A percentile compares a stretch with the other conserved stretches of the same genome.
Conservation (phyloP, 2,888 invertebrate species). For the Eristalis tenax region DNA sequence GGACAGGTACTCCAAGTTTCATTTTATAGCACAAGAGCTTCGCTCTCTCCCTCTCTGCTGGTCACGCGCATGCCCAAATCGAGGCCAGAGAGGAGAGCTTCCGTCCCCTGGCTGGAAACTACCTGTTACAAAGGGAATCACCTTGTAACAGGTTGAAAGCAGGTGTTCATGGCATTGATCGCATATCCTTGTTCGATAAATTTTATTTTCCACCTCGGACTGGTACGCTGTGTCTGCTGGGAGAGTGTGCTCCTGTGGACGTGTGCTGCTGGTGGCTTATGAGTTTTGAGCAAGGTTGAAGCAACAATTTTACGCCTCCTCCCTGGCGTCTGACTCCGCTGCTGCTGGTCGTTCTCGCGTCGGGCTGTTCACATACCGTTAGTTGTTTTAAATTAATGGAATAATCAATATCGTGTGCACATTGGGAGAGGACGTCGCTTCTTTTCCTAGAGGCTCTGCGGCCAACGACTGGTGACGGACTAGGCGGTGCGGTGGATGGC, state of each 20-base stretch:
- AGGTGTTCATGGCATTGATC: conserved; percentile 72
- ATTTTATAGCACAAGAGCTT: conserved; percentile 56
- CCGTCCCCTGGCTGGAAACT: conserved; percentile 27
- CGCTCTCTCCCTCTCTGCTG: not conserved
- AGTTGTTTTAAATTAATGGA: conserved; percentile 70
- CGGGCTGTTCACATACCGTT: conserved; percentile 7
- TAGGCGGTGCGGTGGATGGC: not conserved
- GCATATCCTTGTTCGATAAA: conserved; percentile 68
- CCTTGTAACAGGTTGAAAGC: conserved; percentile 72
- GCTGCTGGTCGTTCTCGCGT: not conserved
- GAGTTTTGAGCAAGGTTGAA: conserved; percentile 51
- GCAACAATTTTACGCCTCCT: conserved; percentile 58
- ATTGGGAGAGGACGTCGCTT: conserved; percentile 15
- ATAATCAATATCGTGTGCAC: conserved; percentile 66
- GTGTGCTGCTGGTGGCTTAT: conserved; percentile 13
- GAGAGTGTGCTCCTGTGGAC: not conserved
- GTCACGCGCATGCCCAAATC: conserved; percentile 15
- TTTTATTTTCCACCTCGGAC: conserved; percentile 31
- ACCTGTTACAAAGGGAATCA: conserved; percentile 64
- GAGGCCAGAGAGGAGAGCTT: conserved; percentile 11
- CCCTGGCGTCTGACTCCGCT: not conserved
- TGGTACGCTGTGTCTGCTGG: conserved; percentile 6
- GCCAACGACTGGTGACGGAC: not conserved
- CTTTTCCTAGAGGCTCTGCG: not conserved
- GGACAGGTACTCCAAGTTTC: not conserved